Evolutionary conservation across 53 echinoderm and acorn worm genomes (phyloP), one percentile per base, ranked within the genome.

Genomic region (Echinometra lucunter): DNA sequence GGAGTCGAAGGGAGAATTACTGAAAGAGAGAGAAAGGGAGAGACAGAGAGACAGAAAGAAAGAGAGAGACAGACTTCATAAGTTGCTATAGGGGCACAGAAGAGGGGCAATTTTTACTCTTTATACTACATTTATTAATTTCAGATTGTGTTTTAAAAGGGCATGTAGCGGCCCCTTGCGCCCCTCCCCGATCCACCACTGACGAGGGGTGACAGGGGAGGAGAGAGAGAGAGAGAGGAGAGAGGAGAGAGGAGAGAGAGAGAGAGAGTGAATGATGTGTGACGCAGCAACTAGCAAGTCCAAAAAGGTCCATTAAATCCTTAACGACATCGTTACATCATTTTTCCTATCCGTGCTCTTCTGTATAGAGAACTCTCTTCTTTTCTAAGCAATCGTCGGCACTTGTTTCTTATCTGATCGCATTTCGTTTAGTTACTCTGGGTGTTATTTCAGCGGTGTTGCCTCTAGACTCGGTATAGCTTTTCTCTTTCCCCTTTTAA

Each of bases 351-450:
- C 44, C 44, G 21, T 53, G 27, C 45, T 15, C 85, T 85, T 49
- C 53, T 49, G 53, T 2, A 53, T 9, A 85, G 85, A 78, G 28
- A 78, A 49, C 30, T 40, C 85, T 85, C 85, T 0, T 85, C 6
- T 27, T 47, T 9, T 85, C 70, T 85, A 11, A 85, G 49, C 49
- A 45, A 34, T 89, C 89, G 89, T 60, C 58, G 89, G 89, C 40
- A 89, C 89, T 89, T 91, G 91, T 69, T 69, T 91, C 91, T 69
- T 67, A 60, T 37, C 60, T 69, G 66, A 91, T 91, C 91, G 91
- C 91, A 66, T 91, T 91, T 91, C 91, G 91, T 67, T 91, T 91
- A 58, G 69, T 66, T 45, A 91, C 91, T 66, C 69, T 91, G 28
- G 44, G 25, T 91, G 91, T 91, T 91, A 67, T 91, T 91, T 66